Conservation (phyloP, 1,140 invertebrate species). For the Steinernema feltiae region DNA sequence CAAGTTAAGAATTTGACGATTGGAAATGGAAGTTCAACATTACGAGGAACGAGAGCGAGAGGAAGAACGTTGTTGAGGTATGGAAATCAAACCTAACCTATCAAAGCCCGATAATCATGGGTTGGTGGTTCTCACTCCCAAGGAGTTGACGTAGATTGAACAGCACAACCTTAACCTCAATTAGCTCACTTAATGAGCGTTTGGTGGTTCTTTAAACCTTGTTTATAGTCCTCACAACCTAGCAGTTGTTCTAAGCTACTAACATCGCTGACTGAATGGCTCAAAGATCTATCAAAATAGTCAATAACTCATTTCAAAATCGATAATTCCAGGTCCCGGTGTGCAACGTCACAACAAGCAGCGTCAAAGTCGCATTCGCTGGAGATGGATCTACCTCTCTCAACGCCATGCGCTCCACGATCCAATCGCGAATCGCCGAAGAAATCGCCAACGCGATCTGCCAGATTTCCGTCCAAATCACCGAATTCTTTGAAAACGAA, state of each 20-base stretch:
- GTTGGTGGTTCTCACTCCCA: too few species aligned
- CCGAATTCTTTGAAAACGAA: slow-evolving; percentile 2
- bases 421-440: neutral
- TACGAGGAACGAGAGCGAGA: neutral
- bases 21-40: slow-evolving; percentile 13
- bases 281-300: too few species aligned
- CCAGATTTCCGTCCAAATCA: slow-evolving; percentile 6
- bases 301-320: too few species aligned
- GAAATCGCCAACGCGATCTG: neutral
- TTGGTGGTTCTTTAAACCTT: too few species aligned
- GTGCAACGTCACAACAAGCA: neutral
- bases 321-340: neutral
- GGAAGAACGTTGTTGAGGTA: neutral
- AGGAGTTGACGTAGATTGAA: too few species aligned
- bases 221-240: too few species aligned
- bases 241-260: too few species aligned
- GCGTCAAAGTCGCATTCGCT: neutral
- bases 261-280: too few species aligned
- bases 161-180: too few species aligned
- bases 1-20: slow-evolving; percentile 6
- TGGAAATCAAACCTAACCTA: too few species aligned
- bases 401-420: slow-evolving; percentile 7
- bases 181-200: too few species aligned
- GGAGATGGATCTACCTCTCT: neutral
- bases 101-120: too few species aligned